These are phyloP conservation scores for Eupeodes luniger DNA, from an alignment of 2,888 invertebrate genomes.

Conservation along the genomic window DNA sequence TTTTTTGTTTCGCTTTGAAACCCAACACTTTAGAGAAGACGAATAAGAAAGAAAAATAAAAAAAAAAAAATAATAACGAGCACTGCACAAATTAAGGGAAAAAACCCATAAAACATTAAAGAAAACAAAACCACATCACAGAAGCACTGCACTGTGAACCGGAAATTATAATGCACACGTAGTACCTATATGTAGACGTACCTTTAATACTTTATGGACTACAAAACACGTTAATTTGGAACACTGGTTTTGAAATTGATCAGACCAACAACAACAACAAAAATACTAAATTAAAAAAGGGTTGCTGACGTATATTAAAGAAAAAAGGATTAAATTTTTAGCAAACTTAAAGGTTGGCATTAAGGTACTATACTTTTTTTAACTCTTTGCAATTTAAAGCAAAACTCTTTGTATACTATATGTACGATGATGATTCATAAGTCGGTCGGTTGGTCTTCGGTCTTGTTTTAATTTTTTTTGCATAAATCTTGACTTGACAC, in stretches of 20 bases:
- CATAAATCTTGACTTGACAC: slow-evolving; percentile 39
- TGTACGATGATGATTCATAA: slow-evolving; percentile 18
- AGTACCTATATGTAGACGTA: slow-evolving; percentile 16
- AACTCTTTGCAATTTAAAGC: not conserved
- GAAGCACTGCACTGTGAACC: slow-evolving; percentile 55
- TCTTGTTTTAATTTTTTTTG: not conserved
- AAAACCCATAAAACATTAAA: slow-evolving; percentile 27
- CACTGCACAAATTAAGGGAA: slow-evolving; percentile 36
- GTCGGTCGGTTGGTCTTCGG: not conserved
- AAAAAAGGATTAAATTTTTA: not conserved
- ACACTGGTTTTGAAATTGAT: slow-evolving; percentile 22
- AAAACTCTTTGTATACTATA: not conserved
- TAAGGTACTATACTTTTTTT: not conserved
- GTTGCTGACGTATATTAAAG: slow-evolving; percentile 21
- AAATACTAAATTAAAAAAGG: slow-evolving; percentile 6
- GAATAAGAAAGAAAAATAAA: not conserved
- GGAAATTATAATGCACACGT: slow-evolving; percentile 58
- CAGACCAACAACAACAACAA: not conserved
- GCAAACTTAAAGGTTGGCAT: slow-evolving; percentile 17
- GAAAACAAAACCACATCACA: slow-evolving; percentile 7
- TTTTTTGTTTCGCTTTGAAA: slow-evolving; percentile 35
- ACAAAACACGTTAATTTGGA: slow-evolving; percentile 37
- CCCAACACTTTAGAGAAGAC: slow-evolving; percentile 28
- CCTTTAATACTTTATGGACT: slow-evolving; percentile 27
- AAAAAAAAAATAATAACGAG: slow-evolving; percentile 15